Base-by-base conservation (phyloP, 2,888 invertebrate genomes). In the Globia sparganii region DNA sequence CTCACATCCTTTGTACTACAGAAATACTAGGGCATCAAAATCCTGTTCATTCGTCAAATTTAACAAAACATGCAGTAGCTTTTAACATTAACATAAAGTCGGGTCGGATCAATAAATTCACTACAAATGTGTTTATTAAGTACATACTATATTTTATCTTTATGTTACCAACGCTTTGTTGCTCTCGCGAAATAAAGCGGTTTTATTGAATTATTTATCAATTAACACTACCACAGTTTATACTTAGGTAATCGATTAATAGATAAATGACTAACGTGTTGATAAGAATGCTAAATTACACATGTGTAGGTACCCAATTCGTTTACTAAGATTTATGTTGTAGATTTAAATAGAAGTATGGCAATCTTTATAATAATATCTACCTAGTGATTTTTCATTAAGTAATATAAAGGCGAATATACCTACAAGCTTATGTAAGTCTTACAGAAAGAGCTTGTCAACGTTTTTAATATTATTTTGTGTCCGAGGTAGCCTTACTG, bases 41-140 rank as follows among this genome's bases (percentile, higher is more conserved):
- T 87, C 83, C 86, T 85, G 84, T 78, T 82, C 78, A 87, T 86
- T 80, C 61, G 79, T 81, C 86, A 87, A 81, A 78, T 87, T 78
- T 80, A 72, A 84, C 78, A 67, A 86, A 75, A 84, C 66, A 72
- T 53, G 78, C 79, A 72, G 77, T 80, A 86, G 76, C 79, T 81
- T 75, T 80, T 71, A 70, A 71, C 66, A 83, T 87, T 86, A 77
- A 75, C 87, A 86, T 87, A 85, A 87, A 84, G 79, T 64, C 76
- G 72, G 72, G 74, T 82, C 77, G 69, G 67, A 84, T 80, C 86
- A 83, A 87, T 87, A 87, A 83, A 86, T 84, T 86, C 75, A 77
- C 75, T 80, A 75, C 70, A 76, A 78, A 86, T 87, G 81, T 83
- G 77, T 87, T 85, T 87, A 85, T 87, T 85, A 77, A 76, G 61